Percentiles rank a stretch among this genome's conserved stretches.
These are phyloP conservation scores for Epinotia ramella DNA, from an alignment of 2,888 invertebrate genomes.

Conservation along the genomic window DNA sequence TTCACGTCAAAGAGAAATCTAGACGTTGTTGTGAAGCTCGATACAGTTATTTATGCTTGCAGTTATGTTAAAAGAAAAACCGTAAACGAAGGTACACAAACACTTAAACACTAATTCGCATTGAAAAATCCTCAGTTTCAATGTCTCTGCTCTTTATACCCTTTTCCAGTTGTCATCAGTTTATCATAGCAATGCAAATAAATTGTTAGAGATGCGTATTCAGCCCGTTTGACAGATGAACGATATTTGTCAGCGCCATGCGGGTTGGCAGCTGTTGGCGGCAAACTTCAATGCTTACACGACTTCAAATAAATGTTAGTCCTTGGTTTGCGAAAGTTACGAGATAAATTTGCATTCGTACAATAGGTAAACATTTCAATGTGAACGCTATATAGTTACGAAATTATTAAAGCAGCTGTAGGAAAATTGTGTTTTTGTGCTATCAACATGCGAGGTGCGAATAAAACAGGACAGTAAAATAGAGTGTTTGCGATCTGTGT, in stretches of 20 bases:
- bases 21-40: too few species aligned
- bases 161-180: slow-evolving; percentile 26
- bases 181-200: slow-evolving; percentile 43
- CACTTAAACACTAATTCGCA: background rate
- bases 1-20: too few species aligned
- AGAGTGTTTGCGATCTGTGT: slow-evolving; percentile 4
- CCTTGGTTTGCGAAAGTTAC: slow-evolving; percentile 53
- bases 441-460: slow-evolving; percentile 2
- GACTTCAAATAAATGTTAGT: slow-evolving; percentile 70
- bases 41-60: too few species aligned
- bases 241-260: slow-evolving; percentile 71
- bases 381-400: background rate
- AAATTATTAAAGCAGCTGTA: slow-evolving; percentile 15
- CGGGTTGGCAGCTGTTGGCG: slow-evolving; percentile 61
- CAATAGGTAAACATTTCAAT: slow-evolving; percentile 16
- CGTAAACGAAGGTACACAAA: background rate
- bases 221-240: slow-evolving; percentile 72
- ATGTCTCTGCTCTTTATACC: background rate
- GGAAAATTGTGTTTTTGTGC: slow-evolving; percentile 20
- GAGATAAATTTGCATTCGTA: slow-evolving; percentile 40
- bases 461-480: slow-evolving; percentile 9
- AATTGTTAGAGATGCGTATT: slow-evolving; percentile 50
- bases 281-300: slow-evolving; percentile 67
- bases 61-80: too few species aligned
- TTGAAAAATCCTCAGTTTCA: background rate